Percentiles rank a stretch among this genome's conserved stretches.
phyloP scores from a whole-genome alignment of 2,113 vertebrate genomes.

The chimpanzee (Pan troglodytes) region NHGRI_mPanTro3-v2.1_pri NC_086015.1:190826001-190826500 shows the following conservation, averaged over 20 bases:
- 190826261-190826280: neutral
- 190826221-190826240: neutral
- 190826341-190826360: fast-evolving
- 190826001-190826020: fast-evolving
- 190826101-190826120: neutral
- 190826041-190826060: neutral
- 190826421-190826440: neutral
- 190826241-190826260: neutral
- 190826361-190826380: neutral
- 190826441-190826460: neutral
- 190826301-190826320: neutral
- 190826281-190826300: neutral
- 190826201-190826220: neutral
- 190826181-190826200: neutral
- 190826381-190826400: neutral
- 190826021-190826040: neutral
- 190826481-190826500: neutral
- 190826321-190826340: neutral
- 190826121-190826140: neutral
- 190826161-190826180: neutral
- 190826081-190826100: neutral
- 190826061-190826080: neutral
- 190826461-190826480: neutral
- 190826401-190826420: neutral
- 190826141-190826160: neutral